Evolutionary conservation across 1,140 invertebrate species (phyloP).

Genomic region (Pemphigus obesinymphae): DNA sequence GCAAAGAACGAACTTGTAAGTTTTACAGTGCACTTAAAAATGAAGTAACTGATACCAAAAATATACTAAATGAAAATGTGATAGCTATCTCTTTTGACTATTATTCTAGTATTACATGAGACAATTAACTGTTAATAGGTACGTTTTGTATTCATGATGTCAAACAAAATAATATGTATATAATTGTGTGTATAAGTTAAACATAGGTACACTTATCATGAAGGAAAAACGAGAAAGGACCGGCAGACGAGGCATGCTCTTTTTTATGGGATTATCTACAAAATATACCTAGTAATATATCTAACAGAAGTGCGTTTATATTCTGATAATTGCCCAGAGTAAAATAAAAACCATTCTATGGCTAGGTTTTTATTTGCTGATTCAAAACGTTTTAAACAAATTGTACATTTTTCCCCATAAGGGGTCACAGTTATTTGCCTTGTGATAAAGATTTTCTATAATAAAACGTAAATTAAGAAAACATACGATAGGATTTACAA

Average conservation of each 20-base stretch:
- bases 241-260: conserved; percentile 47
- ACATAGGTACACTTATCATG: conserved; percentile 47
- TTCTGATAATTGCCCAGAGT: too few species aligned
- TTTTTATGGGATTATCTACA: conserved; percentile 47
- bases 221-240: conserved; percentile 46
- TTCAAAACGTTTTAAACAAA: conserved; percentile 33
- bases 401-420: conserved; percentile 39
- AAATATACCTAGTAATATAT: conserved; percentile 42
- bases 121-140: conserved; percentile 48
- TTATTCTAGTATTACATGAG: conserved; percentile 48
- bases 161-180: conserved; percentile 44
- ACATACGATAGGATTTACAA: neutral
- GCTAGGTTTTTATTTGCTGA: neutral
- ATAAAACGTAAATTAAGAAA: too few species aligned
- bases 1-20: conserved; percentile 45
- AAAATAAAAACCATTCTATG: conserved; percentile 48
- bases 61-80: conserved; percentile 41
- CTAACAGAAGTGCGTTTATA: conserved; percentile 40
- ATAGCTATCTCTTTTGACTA: conserved; percentile 48
- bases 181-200: too few species aligned
- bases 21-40: conserved; percentile 47
- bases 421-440: conserved; percentile 41
- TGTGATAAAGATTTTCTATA: conserved; percentile 18
- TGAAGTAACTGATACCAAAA: conserved; percentile 41
- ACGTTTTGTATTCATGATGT: conserved; percentile 47